A percentile compares a stretch with the other conserved stretches of the same genome.
These are phyloP conservation scores for Eupelmus urozonus DNA, from an alignment of 2,888 invertebrate species.

Conservation along the genomic window DNA sequence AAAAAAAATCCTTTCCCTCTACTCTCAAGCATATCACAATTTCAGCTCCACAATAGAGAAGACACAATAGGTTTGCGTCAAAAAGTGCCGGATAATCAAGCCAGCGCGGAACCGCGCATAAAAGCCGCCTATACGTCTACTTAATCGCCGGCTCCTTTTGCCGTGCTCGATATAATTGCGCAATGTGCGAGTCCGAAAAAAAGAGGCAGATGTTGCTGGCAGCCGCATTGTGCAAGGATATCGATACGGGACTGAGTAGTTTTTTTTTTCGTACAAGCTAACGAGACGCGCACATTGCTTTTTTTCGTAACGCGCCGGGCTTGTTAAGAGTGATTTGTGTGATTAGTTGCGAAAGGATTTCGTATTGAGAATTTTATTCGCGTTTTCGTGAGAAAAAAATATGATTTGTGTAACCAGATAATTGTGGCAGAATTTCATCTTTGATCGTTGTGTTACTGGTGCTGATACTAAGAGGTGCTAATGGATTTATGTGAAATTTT, in stretches of 20 bases:
- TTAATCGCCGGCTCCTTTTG: slow-evolving; percentile 7
- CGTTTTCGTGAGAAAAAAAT: background rate
- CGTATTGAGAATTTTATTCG: background rate
- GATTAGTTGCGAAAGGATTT: background rate
- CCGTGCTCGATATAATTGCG: slow-evolving; percentile 1
- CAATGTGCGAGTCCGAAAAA: background rate
- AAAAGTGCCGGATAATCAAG: too few species aligned
- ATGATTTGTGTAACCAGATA: too few species aligned
- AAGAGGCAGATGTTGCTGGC: slow-evolving; percentile 3
- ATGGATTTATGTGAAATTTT: too few species aligned
- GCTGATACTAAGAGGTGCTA: too few species aligned
- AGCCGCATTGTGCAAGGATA: background rate
- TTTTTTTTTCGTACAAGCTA: slow-evolving; percentile 1
- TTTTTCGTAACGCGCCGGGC: background rate
- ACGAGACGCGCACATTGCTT: background rate
- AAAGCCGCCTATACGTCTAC: background rate
- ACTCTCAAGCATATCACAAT: background rate
- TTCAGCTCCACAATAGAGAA: background rate
- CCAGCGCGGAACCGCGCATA: too few species aligned
- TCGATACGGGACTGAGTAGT: background rate
- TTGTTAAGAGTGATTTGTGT: background rate
- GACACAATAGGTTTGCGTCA: too few species aligned
- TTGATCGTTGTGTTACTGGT: too few species aligned
- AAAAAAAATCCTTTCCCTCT: background rate
- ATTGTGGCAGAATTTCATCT: too few species aligned